These are phyloP conservation scores for Eledone cirrhosa DNA, from an alignment of 2,888 invertebrate genomes.

Conservation along the genomic window DNA sequence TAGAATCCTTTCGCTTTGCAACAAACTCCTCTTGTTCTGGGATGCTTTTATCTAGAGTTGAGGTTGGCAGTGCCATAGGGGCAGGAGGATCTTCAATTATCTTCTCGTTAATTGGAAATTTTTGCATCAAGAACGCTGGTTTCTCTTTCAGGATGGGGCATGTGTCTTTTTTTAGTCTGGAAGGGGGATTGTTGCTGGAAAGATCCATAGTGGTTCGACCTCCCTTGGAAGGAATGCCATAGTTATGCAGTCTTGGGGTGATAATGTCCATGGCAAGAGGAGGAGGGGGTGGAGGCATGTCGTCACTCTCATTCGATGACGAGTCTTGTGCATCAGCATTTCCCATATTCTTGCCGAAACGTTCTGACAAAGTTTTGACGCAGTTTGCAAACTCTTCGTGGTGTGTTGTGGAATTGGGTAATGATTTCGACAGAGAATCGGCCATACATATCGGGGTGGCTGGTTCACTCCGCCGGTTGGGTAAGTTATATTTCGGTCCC, in stretches of 20 bases:
- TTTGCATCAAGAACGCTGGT: constrained; percentile 11
- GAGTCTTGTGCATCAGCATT: constrained; percentile 51
- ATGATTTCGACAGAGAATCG: constrained; percentile 33
- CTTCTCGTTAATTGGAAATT: constrained; percentile 32
- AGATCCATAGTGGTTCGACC: constrained; percentile 41
- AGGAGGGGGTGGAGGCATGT: constrained; percentile 61
- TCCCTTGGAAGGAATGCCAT: constrained; percentile 54
- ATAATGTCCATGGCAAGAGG: constrained; percentile 62
- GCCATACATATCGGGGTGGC: constrained; percentile 3
- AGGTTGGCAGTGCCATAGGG: not conserved
- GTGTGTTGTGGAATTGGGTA: constrained; percentile 36
- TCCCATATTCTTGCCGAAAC: constrained; percentile 59
- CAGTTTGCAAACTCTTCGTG: constrained; percentile 66
- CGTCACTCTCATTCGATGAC: constrained; percentile 58
- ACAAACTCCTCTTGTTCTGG: constrained; percentile 17
- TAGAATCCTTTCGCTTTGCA: constrained; percentile 38
- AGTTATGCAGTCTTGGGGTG: constrained; percentile 60
- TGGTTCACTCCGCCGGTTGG: constrained; percentile 21
- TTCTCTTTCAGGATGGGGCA: constrained; percentile 19
- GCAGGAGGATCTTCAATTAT: constrained; percentile 4
- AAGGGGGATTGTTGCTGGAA: not conserved
- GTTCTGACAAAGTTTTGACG: constrained; percentile 59
- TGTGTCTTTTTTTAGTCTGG: constrained; percentile 16
- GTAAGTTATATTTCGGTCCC: constrained; percentile 16
- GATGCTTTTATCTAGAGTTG: constrained; percentile 26